phyloP scores from a whole-genome alignment of 2,113 vertebrate species.

The Gambusia affinis region DNA sequence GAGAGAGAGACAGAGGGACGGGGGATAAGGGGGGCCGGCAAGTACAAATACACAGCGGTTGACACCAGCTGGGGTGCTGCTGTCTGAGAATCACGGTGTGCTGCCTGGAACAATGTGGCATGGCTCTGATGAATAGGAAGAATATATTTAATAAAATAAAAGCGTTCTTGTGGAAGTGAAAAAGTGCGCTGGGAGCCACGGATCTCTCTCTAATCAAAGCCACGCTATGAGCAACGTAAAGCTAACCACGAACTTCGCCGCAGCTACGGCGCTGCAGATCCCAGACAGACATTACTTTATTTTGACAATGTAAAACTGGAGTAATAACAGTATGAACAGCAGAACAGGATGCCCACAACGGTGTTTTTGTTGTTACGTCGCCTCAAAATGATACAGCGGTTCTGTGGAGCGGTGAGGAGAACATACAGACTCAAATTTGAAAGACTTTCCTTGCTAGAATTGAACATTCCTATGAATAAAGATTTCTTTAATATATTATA shows the following conservation, averaged over 20 bases:
- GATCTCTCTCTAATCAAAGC: not conserved
- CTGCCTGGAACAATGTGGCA: not conserved
- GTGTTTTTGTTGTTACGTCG: not conserved
- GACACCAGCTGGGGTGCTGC: conserved; percentile 35
- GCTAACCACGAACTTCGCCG: not conserved
- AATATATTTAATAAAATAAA: not conserved
- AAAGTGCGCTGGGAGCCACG: not conserved
- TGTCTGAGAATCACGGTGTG: conserved; percentile 18
- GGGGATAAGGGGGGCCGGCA: no score
- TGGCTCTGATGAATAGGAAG: not conserved
- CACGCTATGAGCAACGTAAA: not conserved
- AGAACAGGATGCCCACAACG: not conserved
- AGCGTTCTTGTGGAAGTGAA: not conserved
- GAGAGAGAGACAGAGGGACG: not conserved
- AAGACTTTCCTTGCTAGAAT: not conserved
- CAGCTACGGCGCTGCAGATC: not conserved
- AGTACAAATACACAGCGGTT: conserved; percentile 42
- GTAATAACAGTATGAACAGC: not conserved
- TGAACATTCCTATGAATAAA: not conserved
- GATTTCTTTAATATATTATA: not conserved
- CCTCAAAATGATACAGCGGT: not conserved
- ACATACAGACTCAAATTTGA: not conserved
- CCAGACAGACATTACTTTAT: not conserved
- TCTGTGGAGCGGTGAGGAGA: not conserved
- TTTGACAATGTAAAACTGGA: not conserved